phyloP scores from a whole-genome alignment of 2,888 invertebrate genomes.

The Watsonalla cultraria region DNA sequence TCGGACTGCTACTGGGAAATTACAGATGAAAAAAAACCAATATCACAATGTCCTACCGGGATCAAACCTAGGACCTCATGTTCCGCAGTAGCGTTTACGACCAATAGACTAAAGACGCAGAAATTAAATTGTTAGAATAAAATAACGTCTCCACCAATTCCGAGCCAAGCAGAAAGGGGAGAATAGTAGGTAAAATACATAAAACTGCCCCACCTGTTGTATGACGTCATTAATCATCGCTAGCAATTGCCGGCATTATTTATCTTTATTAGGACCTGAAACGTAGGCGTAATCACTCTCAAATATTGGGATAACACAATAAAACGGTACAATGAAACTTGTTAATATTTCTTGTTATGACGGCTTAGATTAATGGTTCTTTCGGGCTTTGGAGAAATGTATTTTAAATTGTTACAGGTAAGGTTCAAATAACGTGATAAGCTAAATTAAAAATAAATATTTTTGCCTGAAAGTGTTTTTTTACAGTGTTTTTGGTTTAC shows the following conservation, averaged over 20 bases:
- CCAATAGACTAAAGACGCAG: too few relatives aligned
- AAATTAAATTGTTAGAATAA: too few relatives aligned
- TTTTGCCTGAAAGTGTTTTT: too few relatives aligned
- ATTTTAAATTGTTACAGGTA: neutral
- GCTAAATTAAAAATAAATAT: neutral
- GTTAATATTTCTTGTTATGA: constrained; percentile 1
- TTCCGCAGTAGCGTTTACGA: too few relatives aligned
- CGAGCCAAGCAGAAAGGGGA: neutral
- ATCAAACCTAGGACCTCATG: too few relatives aligned
- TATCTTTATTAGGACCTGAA: constrained; percentile 45
- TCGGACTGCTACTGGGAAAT: too few relatives aligned
- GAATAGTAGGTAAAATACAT: constrained; percentile 2
- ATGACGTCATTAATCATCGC: constrained; percentile 39
- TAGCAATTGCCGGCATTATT: constrained; percentile 34
- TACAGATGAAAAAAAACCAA: too few relatives aligned
- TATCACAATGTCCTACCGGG: too few relatives aligned
- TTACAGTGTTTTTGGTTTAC: too few relatives aligned
- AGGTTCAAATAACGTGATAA: neutral
- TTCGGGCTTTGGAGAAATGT: neutral
- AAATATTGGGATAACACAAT: constrained; percentile 31
- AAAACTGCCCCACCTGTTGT: constrained; percentile 10
- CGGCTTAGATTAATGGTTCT: neutral
- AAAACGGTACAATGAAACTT: constrained; percentile 22
- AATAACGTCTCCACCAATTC: neutral
- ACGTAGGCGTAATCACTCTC: constrained; percentile 30